These are phyloP conservation scores for Chromobotia macracanthus DNA, from an alignment of 2,797 vertebrate genomes.

Conservation along the genomic window DNA sequence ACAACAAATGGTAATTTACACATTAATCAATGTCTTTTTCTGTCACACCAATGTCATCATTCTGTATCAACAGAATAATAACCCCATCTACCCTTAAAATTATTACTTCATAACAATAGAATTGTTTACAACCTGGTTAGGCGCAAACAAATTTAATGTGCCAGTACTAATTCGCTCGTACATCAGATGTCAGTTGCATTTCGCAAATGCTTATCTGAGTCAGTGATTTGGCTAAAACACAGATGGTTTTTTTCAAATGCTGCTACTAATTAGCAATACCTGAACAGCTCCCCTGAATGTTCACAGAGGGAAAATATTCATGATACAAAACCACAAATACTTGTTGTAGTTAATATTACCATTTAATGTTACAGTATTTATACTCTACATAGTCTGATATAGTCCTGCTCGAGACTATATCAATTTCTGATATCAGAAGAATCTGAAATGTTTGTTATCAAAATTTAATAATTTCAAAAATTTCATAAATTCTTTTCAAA, in stretches of 20 bases:
- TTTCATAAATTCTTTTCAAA: too few species aligned
- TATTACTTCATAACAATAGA: neutral
- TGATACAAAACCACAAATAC: neutral
- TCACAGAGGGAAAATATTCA: neutral
- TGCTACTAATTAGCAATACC: neutral
- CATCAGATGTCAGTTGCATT: conserved; percentile 6
- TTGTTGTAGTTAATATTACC: neutral
- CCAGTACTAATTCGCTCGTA: neutral
- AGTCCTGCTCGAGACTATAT: neutral
- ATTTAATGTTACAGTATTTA: neutral
- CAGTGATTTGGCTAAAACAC: neutral
- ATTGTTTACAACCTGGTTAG: neutral
- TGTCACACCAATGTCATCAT: neutral
- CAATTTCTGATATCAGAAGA: too few species aligned
- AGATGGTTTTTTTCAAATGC: neutral
- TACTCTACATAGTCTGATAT: neutral
- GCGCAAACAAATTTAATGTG: neutral
- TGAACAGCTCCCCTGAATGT: neutral
- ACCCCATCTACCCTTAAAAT: neutral
- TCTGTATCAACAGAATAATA: neutral
- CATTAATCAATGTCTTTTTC: neutral
- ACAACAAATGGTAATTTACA: neutral
- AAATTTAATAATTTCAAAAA: too few species aligned
- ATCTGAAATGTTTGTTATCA: too few species aligned
- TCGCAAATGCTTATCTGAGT: neutral